These are phyloP conservation scores for Pithys albifrons DNA, from an alignment of 2,113 vertebrate genomes.

Conservation along the genomic window DNA sequence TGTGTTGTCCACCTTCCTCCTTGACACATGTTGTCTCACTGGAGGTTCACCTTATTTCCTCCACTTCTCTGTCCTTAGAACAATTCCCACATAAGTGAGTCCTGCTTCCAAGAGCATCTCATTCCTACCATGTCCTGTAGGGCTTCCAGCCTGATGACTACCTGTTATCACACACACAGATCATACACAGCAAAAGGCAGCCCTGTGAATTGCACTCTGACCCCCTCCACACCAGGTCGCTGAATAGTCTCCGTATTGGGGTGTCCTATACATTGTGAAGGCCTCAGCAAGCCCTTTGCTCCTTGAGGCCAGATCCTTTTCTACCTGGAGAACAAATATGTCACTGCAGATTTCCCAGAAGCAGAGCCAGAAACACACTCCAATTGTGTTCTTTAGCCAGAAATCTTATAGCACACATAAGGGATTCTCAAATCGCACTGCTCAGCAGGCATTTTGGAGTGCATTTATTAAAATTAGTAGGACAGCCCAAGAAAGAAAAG, in stretches of 20 bases:
- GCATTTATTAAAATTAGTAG: not conserved
- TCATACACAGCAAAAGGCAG: no score
- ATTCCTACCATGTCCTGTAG: not conserved
- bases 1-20: not conserved
- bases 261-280: not conserved
- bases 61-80: not conserved
- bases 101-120: not conserved
- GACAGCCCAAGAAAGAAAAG: not conserved
- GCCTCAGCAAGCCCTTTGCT: not conserved
- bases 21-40: not conserved
- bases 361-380: not conserved
- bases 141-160: not conserved
- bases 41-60: not conserved
- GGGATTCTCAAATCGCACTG: not conserved
- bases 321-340: accelerated
- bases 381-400: not conserved
- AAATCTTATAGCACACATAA: not conserved
- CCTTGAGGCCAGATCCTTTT: not conserved
- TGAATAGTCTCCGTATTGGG: not conserved
- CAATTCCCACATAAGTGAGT: accelerated
- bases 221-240: not conserved
- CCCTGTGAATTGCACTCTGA: not conserved
- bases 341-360: not conserved
- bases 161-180: not conserved
- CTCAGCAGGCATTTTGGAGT: not conserved